Evolutionary conservation across 2,797 vertebrate species (phyloP).

Genomic region (Zalophus californianus): DNA sequence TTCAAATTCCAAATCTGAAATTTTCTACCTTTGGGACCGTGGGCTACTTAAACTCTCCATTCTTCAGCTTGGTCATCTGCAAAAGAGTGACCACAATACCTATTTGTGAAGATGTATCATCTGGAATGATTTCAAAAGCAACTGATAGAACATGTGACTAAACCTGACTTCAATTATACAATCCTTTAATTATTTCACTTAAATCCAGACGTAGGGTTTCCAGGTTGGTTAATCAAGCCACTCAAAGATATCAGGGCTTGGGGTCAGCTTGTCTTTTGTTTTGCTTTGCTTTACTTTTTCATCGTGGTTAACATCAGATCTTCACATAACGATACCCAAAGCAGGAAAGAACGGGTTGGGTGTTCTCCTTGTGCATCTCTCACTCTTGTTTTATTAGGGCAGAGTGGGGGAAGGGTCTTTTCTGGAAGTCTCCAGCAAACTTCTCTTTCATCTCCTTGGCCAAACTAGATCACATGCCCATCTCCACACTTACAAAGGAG

Average conservation of each 20-base stretch:
- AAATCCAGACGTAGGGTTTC: neutral
- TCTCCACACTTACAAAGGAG: neutral
- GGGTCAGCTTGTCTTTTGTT: neutral
- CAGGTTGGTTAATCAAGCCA: neutral
- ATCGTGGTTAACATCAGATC: neutral
- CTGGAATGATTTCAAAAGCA: neutral
- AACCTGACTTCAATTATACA: neutral
- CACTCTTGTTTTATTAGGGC: neutral
- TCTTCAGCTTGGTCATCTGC: neutral
- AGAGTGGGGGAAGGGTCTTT: neutral
- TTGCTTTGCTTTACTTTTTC: neutral
- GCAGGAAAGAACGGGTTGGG: neutral
- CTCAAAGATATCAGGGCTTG: neutral
- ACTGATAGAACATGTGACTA: neutral
- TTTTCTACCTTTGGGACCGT: neutral
- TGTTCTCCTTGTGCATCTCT: neutral
- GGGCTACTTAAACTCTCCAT: neutral
- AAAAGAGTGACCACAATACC: neutral
- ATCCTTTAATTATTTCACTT: neutral
- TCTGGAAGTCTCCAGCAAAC: neutral
- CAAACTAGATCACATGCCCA: neutral
- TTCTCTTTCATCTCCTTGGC: neutral
- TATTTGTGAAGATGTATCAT: neutral
- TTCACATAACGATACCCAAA: neutral
- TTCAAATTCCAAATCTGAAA: neutral